Conservation (phyloP, 1,140 invertebrate species). For the Cyclargus thomasi region DNA sequence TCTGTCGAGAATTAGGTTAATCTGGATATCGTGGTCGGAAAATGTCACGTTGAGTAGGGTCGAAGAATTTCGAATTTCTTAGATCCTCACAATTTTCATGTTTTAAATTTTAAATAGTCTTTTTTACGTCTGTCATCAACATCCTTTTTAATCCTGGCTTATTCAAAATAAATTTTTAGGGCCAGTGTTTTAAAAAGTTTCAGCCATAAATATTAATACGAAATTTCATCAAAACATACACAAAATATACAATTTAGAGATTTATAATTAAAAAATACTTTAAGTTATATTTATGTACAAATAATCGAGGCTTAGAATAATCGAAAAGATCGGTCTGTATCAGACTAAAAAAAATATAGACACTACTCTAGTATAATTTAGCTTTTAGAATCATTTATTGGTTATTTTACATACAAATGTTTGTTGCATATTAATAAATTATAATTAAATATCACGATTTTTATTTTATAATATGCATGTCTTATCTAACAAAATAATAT, state of each 20-base stretch:
- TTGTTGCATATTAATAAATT: slow-evolving; percentile 23
- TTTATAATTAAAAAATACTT: slow-evolving; percentile 13
- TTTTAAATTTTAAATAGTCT: too few relatives aligned
- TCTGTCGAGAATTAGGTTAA: background rate
- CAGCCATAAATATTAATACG: background rate
- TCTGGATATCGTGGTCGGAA: background rate
- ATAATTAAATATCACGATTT: slow-evolving; percentile 19
- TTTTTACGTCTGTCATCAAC: too few relatives aligned
- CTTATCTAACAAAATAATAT: background rate
- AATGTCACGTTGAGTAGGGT: too few relatives aligned
- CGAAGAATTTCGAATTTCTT: too few relatives aligned
- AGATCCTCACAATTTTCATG: background rate
- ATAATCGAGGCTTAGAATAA: slow-evolving; percentile 33
- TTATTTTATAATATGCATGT: slow-evolving; percentile 14
- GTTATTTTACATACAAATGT: background rate
- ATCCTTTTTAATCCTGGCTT: too few relatives aligned
- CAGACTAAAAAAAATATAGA: slow-evolving; percentile 40
- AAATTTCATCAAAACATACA: background rate
- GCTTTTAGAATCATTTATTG: slow-evolving; percentile 12
- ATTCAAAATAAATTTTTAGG: too few relatives aligned
- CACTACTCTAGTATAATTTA: slow-evolving; percentile 24
- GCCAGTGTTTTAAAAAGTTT: background rate
- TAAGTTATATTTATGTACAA: slow-evolving; percentile 32
- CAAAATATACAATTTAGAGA: background rate
- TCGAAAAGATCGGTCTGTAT: slow-evolving; percentile 55